Evolutionary conservation across 2,888 invertebrate genomes (phyloP).

Genomic region (Dryobota labecula): DNA sequence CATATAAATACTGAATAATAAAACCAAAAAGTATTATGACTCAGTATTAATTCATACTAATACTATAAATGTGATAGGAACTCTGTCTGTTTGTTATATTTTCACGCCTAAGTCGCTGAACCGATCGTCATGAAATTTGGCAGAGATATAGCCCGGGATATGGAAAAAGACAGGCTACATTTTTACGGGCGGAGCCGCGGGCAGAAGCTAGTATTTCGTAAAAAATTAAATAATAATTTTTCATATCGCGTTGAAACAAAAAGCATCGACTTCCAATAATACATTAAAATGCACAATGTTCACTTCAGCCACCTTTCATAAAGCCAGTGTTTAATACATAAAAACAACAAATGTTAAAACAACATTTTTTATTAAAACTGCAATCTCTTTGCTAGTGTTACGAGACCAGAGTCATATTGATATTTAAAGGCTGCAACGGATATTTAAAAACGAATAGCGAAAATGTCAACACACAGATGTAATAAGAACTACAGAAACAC

Average conservation of each 20-base stretch:
- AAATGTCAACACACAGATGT: conserved; percentile 11
- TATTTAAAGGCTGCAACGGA: conserved; percentile 42
- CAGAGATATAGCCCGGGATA: too few species aligned
- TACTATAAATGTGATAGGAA: too few species aligned
- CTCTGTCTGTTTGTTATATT: too few species aligned
- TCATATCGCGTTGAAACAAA: neutral
- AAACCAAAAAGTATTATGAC: neutral
- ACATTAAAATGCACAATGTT: neutral
- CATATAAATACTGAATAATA: neutral
- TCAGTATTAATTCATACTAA: too few species aligned
- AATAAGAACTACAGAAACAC: neutral
- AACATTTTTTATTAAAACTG: conserved; percentile 22
- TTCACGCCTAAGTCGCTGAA: too few species aligned
- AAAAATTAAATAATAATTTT: too few species aligned
- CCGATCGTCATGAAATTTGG: too few species aligned
- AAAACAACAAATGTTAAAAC: conserved; percentile 17
- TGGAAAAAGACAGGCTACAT: too few species aligned
- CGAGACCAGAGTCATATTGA: conserved; percentile 19
- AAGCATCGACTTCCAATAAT: neutral
- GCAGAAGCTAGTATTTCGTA: too few species aligned
- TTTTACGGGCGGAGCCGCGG: too few species aligned
- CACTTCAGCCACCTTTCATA: neutral
- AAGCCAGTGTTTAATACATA: conserved; percentile 15
- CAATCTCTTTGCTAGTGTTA: conserved; percentile 19
- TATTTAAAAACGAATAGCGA: conserved; percentile 43